phyloP scores from a whole-genome alignment of 1,140 invertebrate species.

The Anastatus disparis region DNA sequence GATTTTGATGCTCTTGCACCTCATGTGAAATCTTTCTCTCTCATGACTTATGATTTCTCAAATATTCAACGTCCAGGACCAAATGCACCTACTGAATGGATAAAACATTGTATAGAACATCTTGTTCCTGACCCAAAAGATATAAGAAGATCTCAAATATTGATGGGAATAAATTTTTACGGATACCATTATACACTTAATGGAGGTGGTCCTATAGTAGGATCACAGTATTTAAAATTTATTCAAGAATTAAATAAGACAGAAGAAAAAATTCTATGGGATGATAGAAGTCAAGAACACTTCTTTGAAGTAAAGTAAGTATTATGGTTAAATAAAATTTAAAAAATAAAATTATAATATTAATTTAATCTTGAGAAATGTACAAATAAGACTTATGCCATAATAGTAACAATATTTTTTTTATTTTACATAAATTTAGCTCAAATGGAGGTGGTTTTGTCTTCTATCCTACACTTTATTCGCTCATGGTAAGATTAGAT shows the following conservation, averaged over 20 bases:
- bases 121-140: conserved; percentile 74
- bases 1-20: conserved; percentile 83
- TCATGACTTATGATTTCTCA: conserved; percentile 97
- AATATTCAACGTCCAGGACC: conserved; percentile 84
- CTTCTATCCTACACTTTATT: conserved; percentile 90
- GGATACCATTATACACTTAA: conserved; percentile 86
- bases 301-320: conserved; percentile 87
- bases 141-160: conserved; percentile 78
- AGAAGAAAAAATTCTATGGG: conserved; percentile 81
- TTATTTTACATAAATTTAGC: background rate
- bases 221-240: conserved; percentile 80
- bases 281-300: conserved; percentile 84
- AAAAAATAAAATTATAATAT: background rate
- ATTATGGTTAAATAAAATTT: background rate
- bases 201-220: conserved; percentile 82
- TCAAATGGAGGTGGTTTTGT: conserved; percentile 70
- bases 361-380: background rate
- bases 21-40: conserved; percentile 84
- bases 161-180: conserved; percentile 94
- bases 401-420: background rate
- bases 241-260: conserved; percentile 74
- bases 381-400: too few species aligned
- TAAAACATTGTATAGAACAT: conserved; percentile 79
- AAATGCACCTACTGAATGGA: conserved; percentile 88
- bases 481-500: conserved; percentile 82